Conservation (phyloP, 1,140 invertebrate genomes). For the Diachasma alloeum region DNA sequence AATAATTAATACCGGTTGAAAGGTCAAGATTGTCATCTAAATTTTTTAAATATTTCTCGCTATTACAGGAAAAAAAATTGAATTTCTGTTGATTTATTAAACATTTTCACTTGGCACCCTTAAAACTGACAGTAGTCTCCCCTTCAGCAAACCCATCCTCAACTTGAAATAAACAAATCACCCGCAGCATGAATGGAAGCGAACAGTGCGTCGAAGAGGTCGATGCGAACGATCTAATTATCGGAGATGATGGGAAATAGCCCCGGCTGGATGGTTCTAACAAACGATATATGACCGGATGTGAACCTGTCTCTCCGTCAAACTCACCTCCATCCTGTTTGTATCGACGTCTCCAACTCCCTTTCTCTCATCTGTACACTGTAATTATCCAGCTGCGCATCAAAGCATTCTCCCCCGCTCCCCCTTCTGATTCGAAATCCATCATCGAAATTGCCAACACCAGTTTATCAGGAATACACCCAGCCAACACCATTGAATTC, state of each 20-base stretch:
- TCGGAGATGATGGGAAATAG: not conserved
- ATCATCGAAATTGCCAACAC: slow-evolving; percentile 17
- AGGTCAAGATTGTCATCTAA: no score
- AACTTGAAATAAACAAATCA: no score
- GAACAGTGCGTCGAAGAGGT: no score
- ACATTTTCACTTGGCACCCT: no score
- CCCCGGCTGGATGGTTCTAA: not conserved
- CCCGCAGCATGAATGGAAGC: no score
- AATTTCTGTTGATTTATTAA: no score
- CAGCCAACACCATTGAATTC: not conserved
- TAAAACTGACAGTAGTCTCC: no score
- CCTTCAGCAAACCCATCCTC: no score
- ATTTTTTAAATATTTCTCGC: no score
- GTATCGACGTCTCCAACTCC: slow-evolving; percentile 9
- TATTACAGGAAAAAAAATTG: no score
- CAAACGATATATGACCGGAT: not conserved
- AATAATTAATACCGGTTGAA: no score
- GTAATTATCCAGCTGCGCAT: not conserved
- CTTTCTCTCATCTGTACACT: not conserved
- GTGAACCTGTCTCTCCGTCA: not conserved
- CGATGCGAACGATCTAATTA: no score
- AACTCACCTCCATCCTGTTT: not conserved
- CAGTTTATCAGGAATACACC: slow-evolving; percentile 15
- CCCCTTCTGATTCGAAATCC: slow-evolving; percentile 21
- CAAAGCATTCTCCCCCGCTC: not conserved